phyloP scores from a whole-genome alignment of 2,888 invertebrate species.

The Achlya flavicornis region DNA sequence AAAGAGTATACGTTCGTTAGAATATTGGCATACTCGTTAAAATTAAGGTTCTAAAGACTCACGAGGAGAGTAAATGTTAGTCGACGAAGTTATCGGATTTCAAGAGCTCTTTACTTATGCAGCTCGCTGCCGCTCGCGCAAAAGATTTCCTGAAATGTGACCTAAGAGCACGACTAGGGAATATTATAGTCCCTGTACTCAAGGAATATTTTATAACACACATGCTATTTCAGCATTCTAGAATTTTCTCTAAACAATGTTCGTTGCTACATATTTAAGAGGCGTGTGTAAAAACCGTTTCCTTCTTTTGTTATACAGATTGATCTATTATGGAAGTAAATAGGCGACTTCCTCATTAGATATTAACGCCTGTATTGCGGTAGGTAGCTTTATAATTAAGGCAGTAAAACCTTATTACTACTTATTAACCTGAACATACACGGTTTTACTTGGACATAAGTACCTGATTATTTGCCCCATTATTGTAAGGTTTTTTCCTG shows the following conservation, averaged over 20 bases:
- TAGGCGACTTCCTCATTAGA: conserved; percentile 4
- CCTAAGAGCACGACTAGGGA: not conserved
- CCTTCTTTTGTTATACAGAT: conserved; percentile 3
- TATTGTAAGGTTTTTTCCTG: too few species aligned
- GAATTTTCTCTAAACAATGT: conserved; percentile 3
- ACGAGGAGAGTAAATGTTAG: conserved; percentile 4
- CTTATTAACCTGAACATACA: not conserved
- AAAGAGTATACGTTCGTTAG: too few species aligned
- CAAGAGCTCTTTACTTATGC: conserved; percentile 15
- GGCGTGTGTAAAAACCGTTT: conserved; percentile 3
- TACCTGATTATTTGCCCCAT: not conserved
- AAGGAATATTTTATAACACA: conserved; percentile 4
- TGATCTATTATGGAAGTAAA: conserved; percentile 6
- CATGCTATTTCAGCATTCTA: not conserved
- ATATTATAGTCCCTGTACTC: not conserved
- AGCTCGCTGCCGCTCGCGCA: conserved; percentile 7
- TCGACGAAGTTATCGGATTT: conserved; percentile 9
- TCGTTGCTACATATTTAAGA: conserved; percentile 1
- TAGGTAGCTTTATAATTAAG: conserved; percentile 6
- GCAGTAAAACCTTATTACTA: not conserved
- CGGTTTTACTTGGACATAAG: not conserved
- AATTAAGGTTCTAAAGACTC: not conserved
- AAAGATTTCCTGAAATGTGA: conserved; percentile 19
- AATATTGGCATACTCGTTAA: not conserved
- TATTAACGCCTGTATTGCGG: not conserved